Conservation (phyloP, 2,797 vertebrate species). For the Gymnoscopelus microlampas region DNA sequence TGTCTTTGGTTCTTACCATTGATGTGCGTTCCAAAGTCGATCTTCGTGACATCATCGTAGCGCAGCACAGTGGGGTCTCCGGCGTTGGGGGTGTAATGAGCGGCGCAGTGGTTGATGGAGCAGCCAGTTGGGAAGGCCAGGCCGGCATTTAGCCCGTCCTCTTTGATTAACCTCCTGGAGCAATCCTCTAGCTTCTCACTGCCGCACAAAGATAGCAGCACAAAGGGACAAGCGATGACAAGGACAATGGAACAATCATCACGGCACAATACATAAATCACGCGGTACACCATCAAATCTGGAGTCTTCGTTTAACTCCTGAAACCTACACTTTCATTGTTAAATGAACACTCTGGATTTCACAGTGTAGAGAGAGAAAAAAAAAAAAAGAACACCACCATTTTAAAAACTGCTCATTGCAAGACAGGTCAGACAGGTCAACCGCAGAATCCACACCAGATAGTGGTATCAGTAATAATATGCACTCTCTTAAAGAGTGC, state of each 20-base stretch:
- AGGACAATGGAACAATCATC: slow-evolving; percentile 20
- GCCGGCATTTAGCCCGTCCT: slow-evolving; percentile 93
- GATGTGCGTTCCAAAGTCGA: slow-evolving; percentile 98
- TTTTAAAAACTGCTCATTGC: slow-evolving; percentile 10
- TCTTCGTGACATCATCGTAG: slow-evolving; percentile 98
- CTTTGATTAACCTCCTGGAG: slow-evolving; percentile 95
- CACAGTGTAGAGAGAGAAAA: neutral
- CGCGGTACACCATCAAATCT: too few relatives aligned
- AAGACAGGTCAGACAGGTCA: neutral
- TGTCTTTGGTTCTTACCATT: slow-evolving; percentile 83
- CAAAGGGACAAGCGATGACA: slow-evolving; percentile 16
- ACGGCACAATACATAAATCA: slow-evolving; percentile 3
- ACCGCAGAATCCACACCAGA: slow-evolving; percentile 5
- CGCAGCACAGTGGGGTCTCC: slow-evolving; percentile 95
- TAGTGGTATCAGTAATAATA: too few relatives aligned
- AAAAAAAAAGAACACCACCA: neutral
- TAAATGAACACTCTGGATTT: too few relatives aligned
- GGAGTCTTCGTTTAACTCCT: too few relatives aligned
- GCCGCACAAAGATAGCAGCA: slow-evolving; percentile 37
- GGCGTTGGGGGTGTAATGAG: slow-evolving; percentile 98
- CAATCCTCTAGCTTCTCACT: slow-evolving; percentile 97
- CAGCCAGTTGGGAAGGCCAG: slow-evolving; percentile 98
- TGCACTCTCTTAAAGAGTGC: too few relatives aligned
- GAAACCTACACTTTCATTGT: too few relatives aligned
- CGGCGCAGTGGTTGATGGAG: slow-evolving; percentile 98